Evolutionary conservation across 2,888 invertebrate genomes (phyloP).

Genomic region (Coenonympha arcania): DNA sequence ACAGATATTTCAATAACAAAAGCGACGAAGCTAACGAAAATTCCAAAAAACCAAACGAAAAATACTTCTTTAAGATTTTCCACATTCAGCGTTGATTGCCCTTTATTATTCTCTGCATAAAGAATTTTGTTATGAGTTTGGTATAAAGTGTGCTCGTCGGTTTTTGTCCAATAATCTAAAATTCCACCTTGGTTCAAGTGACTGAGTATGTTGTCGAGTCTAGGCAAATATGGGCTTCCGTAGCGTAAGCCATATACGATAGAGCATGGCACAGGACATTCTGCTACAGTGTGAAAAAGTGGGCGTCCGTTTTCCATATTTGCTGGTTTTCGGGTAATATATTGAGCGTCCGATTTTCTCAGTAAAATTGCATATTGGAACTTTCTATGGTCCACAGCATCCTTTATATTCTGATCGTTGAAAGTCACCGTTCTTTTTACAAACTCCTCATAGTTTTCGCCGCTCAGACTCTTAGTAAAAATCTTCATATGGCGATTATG

Average conservation of each 20-base stretch:
- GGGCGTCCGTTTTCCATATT: constrained; percentile 58
- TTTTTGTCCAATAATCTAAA: constrained; percentile 51
- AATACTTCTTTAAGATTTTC: constrained; percentile 66
- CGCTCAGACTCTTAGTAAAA: constrained; percentile 47
- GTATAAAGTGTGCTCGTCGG: constrained; percentile 44
- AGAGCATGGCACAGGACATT: constrained; percentile 73
- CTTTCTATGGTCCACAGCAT: constrained; percentile 53
- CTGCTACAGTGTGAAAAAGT: constrained; percentile 61
- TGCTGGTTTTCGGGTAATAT: constrained; percentile 41
- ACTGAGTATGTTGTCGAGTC: constrained; percentile 59
- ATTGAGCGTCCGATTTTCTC: constrained; percentile 58
- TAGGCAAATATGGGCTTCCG: constrained; percentile 72
- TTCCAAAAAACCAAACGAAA: constrained; percentile 45
- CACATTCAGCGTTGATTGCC: constrained; percentile 53
- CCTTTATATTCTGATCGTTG: constrained; percentile 51
- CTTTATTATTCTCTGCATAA: constrained; percentile 36
- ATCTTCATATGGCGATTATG: constrained; percentile 51
- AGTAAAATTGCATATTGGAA: constrained; percentile 65
- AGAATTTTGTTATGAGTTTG: constrained; percentile 32
- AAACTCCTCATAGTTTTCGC: constrained; percentile 37
- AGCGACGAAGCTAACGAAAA: constrained; percentile 39
- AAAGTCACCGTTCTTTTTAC: constrained; percentile 49
- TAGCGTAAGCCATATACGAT: constrained; percentile 73
- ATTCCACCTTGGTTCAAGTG: constrained; percentile 70
- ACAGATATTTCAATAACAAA: constrained; percentile 43